These are phyloP conservation scores for Cyclopterus lumpus DNA, from an alignment of 2,797 vertebrate species.

Conservation along the genomic window DNA sequence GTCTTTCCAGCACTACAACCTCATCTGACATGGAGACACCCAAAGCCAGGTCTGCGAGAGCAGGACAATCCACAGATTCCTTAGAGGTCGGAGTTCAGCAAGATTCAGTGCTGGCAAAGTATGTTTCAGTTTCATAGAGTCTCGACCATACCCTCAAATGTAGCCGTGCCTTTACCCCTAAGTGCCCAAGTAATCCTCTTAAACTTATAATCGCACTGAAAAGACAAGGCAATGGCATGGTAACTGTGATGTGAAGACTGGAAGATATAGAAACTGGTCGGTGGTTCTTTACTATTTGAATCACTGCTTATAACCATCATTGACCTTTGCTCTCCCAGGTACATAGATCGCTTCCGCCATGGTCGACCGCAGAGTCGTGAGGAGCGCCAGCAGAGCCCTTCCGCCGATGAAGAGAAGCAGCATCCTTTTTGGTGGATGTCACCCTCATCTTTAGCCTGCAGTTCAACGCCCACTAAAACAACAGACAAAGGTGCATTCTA, in stretches of 20 bases:
- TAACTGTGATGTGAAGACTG: neutral
- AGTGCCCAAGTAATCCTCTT: neutral
- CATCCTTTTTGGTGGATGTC: slow-evolving; percentile 88
- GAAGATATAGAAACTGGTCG: neutral
- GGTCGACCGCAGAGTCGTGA: slow-evolving; percentile 86
- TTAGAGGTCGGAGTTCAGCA: slow-evolving; percentile 40
- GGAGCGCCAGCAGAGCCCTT: slow-evolving; percentile 76
- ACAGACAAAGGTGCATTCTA: slow-evolving; percentile 47
- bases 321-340: slow-evolving; percentile 75
- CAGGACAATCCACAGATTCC: slow-evolving; percentile 21
- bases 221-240: neutral
- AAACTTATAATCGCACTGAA: neutral
- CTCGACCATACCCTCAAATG: neutral
- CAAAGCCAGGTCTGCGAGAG: slow-evolving; percentile 6
- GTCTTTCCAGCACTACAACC: slow-evolving; percentile 32
- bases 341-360: slow-evolving; percentile 88
- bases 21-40: slow-evolving; percentile 41
- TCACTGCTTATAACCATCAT: neutral
- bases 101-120: slow-evolving; percentile 81
- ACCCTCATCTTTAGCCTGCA: slow-evolving; percentile 65
- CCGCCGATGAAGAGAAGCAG: slow-evolving; percentile 45
- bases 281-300: neutral
- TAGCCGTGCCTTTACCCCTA: neutral
- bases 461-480: slow-evolving; percentile 67
- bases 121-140: slow-evolving; percentile 26